phyloP scores from a whole-genome alignment of 2,888 invertebrate species.

The Ormyrus rosae region DNA sequence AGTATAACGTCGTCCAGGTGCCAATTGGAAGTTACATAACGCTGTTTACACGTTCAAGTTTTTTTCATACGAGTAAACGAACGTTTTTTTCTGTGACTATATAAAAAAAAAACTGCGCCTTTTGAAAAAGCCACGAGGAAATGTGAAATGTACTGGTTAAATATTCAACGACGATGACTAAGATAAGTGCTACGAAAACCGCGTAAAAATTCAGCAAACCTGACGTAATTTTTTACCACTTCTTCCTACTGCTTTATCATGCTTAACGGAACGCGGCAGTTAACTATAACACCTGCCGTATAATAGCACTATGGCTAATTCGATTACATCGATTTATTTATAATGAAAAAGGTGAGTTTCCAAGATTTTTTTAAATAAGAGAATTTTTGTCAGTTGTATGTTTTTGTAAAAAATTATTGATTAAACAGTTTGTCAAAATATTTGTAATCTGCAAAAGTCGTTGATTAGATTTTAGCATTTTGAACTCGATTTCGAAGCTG shows the following conservation, averaged over 20 bases:
- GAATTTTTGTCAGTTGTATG: no score
- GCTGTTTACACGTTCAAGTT: background rate
- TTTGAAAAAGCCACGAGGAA: background rate
- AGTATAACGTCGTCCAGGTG: background rate
- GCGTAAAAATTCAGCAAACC: conserved; percentile 19
- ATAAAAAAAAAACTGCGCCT: background rate
- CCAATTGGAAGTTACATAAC: background rate
- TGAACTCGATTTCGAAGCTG: conserved; percentile 22
- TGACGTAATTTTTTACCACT: no score
- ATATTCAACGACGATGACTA: conserved; percentile 37
- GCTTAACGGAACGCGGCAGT: no score
- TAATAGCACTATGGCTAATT: no score
- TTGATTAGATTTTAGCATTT: background rate
- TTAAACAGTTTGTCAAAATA: no score
- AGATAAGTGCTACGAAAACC: conserved; percentile 11
- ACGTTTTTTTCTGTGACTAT: background rate
- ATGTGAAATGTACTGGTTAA: conserved; percentile 5
- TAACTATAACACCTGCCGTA: no score
- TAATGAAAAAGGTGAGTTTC: no score
- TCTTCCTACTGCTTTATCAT: no score
- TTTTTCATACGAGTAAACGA: background rate
- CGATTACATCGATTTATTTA: no score
- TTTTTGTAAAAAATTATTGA: no score
- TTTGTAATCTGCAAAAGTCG: background rate
- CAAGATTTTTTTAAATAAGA: no score